A percentile compares a stretch with the other conserved stretches of the same genome.
phyloP scores from a whole-genome alignment of 2,888 invertebrate species.

The Microplitis deprimator region DNA sequence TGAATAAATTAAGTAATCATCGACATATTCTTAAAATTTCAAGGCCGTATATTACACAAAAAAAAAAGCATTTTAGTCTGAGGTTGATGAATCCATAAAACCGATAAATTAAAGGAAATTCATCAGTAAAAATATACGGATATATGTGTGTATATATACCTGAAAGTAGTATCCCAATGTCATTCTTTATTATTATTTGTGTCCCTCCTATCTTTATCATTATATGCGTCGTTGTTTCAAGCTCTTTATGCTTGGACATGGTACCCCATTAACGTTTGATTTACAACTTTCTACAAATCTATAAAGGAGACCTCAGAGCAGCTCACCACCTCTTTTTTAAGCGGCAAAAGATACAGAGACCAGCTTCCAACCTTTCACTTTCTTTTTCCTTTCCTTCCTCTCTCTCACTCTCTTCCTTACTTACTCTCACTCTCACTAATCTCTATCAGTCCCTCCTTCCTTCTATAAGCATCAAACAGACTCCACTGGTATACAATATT shows the following conservation, averaged over 20 bases:
- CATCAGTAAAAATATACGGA: neutral
- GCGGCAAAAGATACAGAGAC: conserved; percentile 34
- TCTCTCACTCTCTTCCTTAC: conserved; percentile 38
- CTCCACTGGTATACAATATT: conserved; percentile 56
- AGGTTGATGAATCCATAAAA: conserved; percentile 14
- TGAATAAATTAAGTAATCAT: neutral
- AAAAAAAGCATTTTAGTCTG: neutral
- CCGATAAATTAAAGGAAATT: neutral
- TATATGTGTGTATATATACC: neutral
- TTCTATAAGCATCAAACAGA: conserved; percentile 13
- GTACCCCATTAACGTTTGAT: conserved; percentile 70
- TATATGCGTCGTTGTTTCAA: conserved; percentile 68
- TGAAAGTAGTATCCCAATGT: neutral
- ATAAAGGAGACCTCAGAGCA: conserved; percentile 66
- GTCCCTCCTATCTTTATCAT: conserved; percentile 67
- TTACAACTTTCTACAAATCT: conserved; percentile 71
- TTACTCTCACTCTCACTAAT: neutral
- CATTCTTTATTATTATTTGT: conserved; percentile 28
- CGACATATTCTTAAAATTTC: neutral
- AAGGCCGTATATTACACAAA: neutral
- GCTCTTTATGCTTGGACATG: conserved; percentile 68
- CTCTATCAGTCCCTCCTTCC: conserved; percentile 13
- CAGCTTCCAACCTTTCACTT: conserved; percentile 36
- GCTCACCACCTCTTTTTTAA: conserved; percentile 51
- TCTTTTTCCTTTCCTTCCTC: conserved; percentile 27